Evolutionary conservation across 2,888 invertebrate species (phyloP), one percentile per base, ranked within the genome.

Genomic region (Hofmannophila pseudospretella): DNA sequence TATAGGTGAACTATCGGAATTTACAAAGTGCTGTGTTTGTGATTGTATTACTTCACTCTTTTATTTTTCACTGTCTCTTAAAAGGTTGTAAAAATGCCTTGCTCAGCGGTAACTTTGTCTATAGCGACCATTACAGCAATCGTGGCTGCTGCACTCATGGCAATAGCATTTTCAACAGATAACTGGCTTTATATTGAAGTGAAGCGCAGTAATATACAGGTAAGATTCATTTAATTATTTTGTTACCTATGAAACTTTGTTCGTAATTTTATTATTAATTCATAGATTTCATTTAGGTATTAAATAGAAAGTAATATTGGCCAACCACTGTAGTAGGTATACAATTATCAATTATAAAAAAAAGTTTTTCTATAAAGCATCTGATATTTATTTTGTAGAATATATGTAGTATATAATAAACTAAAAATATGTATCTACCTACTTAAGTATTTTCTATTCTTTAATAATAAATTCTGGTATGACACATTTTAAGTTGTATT

Each of bases 101-200:
- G 96, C 89, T 96, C 96, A 67, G 96, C 97, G 68, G 94, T 97
- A 73, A 96, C 96, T 76, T 90, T 97, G 79, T 97, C 96, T 79
- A 90, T 97, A 86, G 97, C 97, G 64, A 97, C 97, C 69, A 96
- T 98, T 84, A 94, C 96, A 75, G 96, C 97, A 74, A 96, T 98
- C 78, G 93, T 97, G 73, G 96, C 97, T 64, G 94, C 97, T 70
- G 96, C 96, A 50, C 89, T 97, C 70, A 90, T 98, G 78, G 93
- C 96, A 66, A 96, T 98, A 78, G 96, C 97, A 64, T 97, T 97
- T 88, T 93, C 96, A 60, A 97, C 97, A 73, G 97, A 98, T 88
- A 97, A 97, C 90, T 98, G 98, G 98, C 90, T 96, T 66, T 95
- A 95, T 76, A 94, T 96, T 64, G 96, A 96, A 89, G 97, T 98